These are phyloP conservation scores for Alaudala cheleensis DNA, from an alignment of 2,113 vertebrate species.

Conservation along the genomic window DNA sequence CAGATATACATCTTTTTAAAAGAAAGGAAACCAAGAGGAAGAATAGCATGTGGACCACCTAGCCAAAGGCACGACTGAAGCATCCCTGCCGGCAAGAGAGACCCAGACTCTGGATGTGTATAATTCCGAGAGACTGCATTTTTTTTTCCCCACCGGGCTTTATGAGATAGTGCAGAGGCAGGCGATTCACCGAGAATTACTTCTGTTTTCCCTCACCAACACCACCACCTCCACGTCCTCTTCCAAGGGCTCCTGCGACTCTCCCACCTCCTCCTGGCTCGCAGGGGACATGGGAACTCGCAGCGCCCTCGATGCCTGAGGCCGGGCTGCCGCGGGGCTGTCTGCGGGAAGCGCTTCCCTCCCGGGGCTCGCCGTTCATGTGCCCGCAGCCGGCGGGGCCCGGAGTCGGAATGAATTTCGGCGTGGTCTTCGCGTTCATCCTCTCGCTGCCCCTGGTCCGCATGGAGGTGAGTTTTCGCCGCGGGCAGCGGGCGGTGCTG, in stretches of 20 bases:
- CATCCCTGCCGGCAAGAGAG: not conserved
- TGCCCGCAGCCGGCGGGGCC: conserved; percentile 59
- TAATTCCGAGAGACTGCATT: not conserved
- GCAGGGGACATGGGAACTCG: conserved; percentile 6
- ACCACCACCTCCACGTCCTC: not conserved
- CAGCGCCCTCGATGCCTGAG: conserved; percentile 41
- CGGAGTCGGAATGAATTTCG: conserved; percentile 71
- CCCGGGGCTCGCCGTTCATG: conserved; percentile 52
- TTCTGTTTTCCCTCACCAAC: not conserved
- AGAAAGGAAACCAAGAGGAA: not conserved
- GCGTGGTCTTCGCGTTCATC: conserved; percentile 67
- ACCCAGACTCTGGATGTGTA: not conserved
- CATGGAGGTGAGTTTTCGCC: conserved; percentile 67
- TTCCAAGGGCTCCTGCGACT: not conserved
- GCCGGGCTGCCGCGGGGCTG: conserved; percentile 1
- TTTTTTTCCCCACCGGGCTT: not conserved
- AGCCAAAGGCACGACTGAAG: not conserved
- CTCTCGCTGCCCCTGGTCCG: conserved; percentile 68
- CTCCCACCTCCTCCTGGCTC: not conserved
- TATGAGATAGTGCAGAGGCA: conserved; percentile 15
- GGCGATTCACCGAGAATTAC: not conserved
- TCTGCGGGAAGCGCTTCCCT: conserved; percentile 34
- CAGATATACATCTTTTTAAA: not conserved
- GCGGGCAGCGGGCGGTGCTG: conserved; percentile 44
- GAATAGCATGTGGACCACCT: conserved; percentile 36